Evolutionary conservation across 1,140 invertebrate species (phyloP).

Genomic region (Sminthurides bifidus): DNA sequence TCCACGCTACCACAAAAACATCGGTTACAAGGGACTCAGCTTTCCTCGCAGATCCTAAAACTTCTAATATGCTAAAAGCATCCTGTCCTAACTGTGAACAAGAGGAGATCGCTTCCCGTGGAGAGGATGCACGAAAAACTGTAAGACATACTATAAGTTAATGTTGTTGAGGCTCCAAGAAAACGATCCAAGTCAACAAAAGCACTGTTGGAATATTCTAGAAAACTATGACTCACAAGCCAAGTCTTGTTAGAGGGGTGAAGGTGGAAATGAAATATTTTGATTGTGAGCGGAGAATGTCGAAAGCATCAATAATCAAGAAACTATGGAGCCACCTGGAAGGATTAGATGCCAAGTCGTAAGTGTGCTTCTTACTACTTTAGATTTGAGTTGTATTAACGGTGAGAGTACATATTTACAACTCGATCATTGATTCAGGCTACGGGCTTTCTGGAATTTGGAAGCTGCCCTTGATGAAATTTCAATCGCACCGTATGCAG

Average conservation of each 20-base stretch:
- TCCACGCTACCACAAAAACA: constrained; percentile 20
- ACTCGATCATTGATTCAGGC: neutral
- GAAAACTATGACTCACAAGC: neutral
- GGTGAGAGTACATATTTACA: constrained; percentile 10
- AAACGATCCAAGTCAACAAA: neutral
- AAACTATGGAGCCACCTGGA: constrained; percentile 1
- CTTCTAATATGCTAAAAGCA: constrained; percentile 4
- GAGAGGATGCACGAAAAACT: constrained; percentile 15
- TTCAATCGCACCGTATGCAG: constrained; percentile 17
- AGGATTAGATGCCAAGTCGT: too few species aligned
- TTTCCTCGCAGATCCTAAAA: constrained; percentile 1
- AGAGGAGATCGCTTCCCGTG: constrained; percentile 10
- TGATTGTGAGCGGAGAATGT: constrained; percentile 27
- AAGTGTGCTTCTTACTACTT: too few species aligned
- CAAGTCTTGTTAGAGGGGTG: constrained; percentile 1
- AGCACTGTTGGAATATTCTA: neutral
- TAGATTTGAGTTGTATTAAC: constrained; percentile 16
- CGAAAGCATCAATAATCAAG: constrained; percentile 9
- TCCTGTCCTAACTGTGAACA: constrained; percentile 18
- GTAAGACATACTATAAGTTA: constrained; percentile 3
- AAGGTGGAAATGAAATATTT: constrained; percentile 13
- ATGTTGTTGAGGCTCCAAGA: neutral
- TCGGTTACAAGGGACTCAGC: constrained; percentile 9
- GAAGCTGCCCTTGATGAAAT: constrained; percentile 12
- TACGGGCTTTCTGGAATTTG: neutral